These are phyloP conservation scores for Oligia fasciuncula DNA, from an alignment of 2,888 invertebrate species.

Conservation along the genomic window DNA sequence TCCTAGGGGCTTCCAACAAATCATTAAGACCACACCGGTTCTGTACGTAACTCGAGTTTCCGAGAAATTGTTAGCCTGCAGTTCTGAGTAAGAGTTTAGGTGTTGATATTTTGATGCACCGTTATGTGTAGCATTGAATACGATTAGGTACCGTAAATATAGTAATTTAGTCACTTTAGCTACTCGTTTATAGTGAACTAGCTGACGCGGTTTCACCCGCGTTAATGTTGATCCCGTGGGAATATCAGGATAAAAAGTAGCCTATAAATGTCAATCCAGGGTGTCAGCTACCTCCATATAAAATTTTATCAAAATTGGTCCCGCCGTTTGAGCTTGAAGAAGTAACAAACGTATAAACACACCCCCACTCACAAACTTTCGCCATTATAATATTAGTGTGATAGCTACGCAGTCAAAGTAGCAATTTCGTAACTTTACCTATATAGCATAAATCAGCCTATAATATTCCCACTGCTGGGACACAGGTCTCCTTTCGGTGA, in stretches of 20 bases:
- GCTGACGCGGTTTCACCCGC: too few relatives aligned
- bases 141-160: neutral
- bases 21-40: slow-evolving; percentile 45
- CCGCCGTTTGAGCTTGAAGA: too few relatives aligned
- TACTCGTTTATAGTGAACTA: neutral
- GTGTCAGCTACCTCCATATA: too few relatives aligned
- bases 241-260: too few relatives aligned
- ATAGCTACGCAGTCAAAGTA: neutral
- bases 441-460: neutral
- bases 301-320: too few relatives aligned
- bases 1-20: slow-evolving; percentile 34
- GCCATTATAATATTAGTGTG: too few relatives aligned
- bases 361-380: too few relatives aligned
- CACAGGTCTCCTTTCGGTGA: neutral
- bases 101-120: slow-evolving; percentile 1
- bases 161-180: neutral
- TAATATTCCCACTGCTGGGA: neutral
- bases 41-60: slow-evolving; percentile 16
- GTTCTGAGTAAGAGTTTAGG: neutral
- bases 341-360: too few relatives aligned
- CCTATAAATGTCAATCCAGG: too few relatives aligned
- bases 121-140: neutral
- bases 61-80: slow-evolving; percentile 30
- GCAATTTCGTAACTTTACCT: neutral
- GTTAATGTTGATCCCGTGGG: too few relatives aligned